A percentile compares a stretch with the other conserved stretches of the same genome.
Evolutionary conservation across 2,797 vertebrate species (phyloP).

Genomic region (Danionella dracula): DNA sequence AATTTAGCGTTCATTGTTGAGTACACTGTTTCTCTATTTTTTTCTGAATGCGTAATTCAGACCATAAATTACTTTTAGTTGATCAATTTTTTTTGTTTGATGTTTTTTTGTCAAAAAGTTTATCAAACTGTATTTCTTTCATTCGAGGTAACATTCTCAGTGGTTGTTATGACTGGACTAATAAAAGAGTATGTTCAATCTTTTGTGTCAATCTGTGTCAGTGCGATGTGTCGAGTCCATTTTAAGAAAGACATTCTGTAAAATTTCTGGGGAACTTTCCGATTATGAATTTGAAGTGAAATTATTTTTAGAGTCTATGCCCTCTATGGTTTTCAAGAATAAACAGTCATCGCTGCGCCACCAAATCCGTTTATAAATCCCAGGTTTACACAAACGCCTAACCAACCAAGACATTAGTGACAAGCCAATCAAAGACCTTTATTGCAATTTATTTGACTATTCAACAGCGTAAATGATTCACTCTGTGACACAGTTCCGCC

Average conservation of each 20-base stretch:
- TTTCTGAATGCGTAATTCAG: too few species aligned
- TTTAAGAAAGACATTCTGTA: constrained; percentile 13
- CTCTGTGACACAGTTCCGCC: constrained; percentile 49
- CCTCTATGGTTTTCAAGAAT: constrained; percentile 11
- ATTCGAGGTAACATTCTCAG: too few species aligned
- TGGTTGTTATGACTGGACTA: too few species aligned
- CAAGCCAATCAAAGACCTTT: constrained; percentile 52
- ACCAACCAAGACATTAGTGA: too few species aligned
- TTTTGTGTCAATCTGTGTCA: constrained; percentile 37
- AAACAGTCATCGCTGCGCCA: constrained; percentile 8
- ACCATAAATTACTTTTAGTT: too few species aligned
- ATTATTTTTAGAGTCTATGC: background rate
- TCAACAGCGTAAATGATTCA: constrained; percentile 71
- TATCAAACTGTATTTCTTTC: too few species aligned
- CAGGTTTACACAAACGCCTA: background rate
- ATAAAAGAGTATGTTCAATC: too few species aligned
- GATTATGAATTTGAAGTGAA: background rate
- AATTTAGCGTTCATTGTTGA: too few species aligned
- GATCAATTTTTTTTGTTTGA: too few species aligned
- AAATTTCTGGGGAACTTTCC: too few species aligned
- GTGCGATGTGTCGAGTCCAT: background rate
- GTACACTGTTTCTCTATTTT: too few species aligned
- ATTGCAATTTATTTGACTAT: constrained; percentile 52
- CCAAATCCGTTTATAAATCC: constrained; percentile 24
- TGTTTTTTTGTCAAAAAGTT: too few species aligned